Base-by-base conservation (phyloP, 2,888 invertebrate genomes). In the Agrochola litura region DNA sequence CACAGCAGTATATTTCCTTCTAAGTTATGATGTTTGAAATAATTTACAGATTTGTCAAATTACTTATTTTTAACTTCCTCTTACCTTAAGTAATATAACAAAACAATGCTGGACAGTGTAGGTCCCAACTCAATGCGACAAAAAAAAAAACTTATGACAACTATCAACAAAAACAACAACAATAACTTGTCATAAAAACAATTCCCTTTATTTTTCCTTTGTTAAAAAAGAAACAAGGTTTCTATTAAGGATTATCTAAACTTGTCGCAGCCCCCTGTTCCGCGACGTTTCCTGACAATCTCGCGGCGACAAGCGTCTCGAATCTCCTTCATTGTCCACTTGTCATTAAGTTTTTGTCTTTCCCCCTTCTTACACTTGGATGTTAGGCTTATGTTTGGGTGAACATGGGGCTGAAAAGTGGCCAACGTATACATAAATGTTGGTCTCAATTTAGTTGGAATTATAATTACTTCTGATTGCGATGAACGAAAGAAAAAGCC, bases 291-390 rank as follows among this genome's bases (percentile, higher is more conserved):
- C 91, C 91, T 91, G 93, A 92, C 94, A 94, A 92, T 94, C 92
- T 89, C 89, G 89, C 85, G 87, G 82, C 90, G 96, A 96, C 96
- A 96, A 95, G 93, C 96, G 95, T 96, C 92, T 93, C 96, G 92
- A 96, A 96, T 96, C 94, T 92, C 92, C 90, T 92, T 93, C 94
- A 94, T 95, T 96, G 96, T 96, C 96, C 96, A 96, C 95, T 95
- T 95, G 96, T 96, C 96, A 96, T 96, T 96, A 96, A 95, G 96
- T 95, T 96, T 95, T 96, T 95, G 95, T 96, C 94, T 94, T 92
- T 90, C 92, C 92, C 94, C 94, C 92, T 93, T 93, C 93, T 93
- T 92, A 91, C 92, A 93, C 94, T 95, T 89, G 89, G 91, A 90
- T 91, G 89, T 90, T 90, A 91, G 90, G 92, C 92, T 93, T 93